Evolutionary conservation across 2,797 vertebrate species (phyloP), one percentile per base, ranked within the genome.

Genomic region (Anguilla pacifica): DNA sequence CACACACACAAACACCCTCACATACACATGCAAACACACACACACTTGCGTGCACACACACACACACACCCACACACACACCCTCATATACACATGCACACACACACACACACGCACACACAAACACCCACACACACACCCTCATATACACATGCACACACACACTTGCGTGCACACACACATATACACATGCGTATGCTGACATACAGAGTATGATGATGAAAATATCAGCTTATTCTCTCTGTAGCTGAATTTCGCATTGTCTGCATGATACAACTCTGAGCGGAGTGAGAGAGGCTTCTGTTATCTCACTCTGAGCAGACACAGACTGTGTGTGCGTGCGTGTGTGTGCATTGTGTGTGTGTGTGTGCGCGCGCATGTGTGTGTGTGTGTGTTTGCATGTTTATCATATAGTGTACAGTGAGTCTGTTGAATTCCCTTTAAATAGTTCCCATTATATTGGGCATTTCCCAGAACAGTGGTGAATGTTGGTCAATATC

Each of bases 31-130:
- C 9, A 57, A 13, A 89, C 89, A 3, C 87, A 86, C 88, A 35
- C 31, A 39, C 49, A 86, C 90, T 61, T 88, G 87, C 88, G 31
- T 87, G 86, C 91, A 91, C 89, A 83, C 90, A 28, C 87, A 89
- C 89, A n/a, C 28, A 43, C 4, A 59, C 46, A 85, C 79, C 88
- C 43, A 64, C 19, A 46, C 4, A 53, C 79, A 13, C 86, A 88
- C 86, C 31, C 9, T 3, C 11, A 59, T 15, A 55, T 28, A 59
- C 2, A n/a, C 86, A 88, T 57, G 91, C 89, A 91, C 89, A 88
- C 11, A 2, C 87, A 15, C 39, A 72, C 1, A 59, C 77, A 86
- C 77, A 11, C 51, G 87, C 31, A 35, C 28, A 28, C 28, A 31
- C 9, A n/a, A 6, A 7, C 10, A 13, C 9, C 3, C 25, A 6